Conservation (phyloP, 1,140 invertebrate genomes). For the Apis florea region DNA sequence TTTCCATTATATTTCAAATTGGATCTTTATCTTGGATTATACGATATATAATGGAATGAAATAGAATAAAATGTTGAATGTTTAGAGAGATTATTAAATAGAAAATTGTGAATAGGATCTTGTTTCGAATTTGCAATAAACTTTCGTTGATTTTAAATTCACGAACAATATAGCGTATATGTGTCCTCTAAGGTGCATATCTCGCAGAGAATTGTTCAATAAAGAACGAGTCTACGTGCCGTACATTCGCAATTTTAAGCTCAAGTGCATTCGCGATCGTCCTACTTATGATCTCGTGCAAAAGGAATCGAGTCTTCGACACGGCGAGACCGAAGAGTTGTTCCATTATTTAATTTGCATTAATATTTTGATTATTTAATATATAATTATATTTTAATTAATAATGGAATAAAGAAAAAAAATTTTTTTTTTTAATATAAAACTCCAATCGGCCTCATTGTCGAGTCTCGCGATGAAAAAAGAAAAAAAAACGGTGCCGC, state of each 20-base stretch:
- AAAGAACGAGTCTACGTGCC: constrained; percentile 59
- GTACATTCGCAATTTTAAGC: constrained; percentile 64
- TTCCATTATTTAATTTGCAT: too few relatives aligned
- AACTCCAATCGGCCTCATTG: constrained; percentile 45
- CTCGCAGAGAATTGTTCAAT: constrained; percentile 38
- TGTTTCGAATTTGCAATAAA: not conserved
- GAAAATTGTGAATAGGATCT: not conserved
- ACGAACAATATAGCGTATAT: constrained; percentile 29
- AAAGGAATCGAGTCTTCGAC: constrained; percentile 47
- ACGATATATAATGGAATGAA: too few relatives aligned
- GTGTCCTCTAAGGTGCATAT: constrained; percentile 58
- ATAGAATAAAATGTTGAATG: not conserved
- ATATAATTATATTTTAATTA: not conserved
- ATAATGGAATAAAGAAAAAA: not conserved
- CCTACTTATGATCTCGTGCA: constrained; percentile 66
- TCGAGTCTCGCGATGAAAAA: constrained; percentile 41
- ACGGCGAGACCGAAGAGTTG: constrained; percentile 30
- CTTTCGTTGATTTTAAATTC: not conserved
- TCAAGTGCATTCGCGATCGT: constrained; percentile 66
- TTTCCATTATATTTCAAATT: too few relatives aligned
- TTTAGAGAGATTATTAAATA: not conserved
- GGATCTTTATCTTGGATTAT: too few relatives aligned
- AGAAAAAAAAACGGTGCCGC: constrained; percentile 26
- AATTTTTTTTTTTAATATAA: not conserved
- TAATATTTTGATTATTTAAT: too few relatives aligned